Evolutionary conservation across 2,888 invertebrate genomes (phyloP).

Genomic region (Aspidiotus rigidus): DNA sequence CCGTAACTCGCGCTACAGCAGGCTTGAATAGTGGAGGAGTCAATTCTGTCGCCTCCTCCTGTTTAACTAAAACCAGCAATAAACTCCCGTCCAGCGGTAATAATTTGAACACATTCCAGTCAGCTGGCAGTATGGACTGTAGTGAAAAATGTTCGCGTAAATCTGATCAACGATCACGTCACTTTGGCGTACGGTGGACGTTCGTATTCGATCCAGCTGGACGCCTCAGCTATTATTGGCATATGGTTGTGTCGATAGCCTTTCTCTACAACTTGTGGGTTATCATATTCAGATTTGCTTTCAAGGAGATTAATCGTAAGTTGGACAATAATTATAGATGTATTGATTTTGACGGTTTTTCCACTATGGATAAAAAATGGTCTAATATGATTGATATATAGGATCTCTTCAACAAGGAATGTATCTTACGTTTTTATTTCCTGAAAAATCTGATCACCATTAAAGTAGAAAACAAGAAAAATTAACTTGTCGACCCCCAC

Average conservation of each 20-base stretch:
- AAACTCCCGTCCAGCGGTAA: conserved; percentile 41
- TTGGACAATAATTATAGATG: conserved; percentile 37
- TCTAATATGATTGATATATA: no score
- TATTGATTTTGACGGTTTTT: neutral
- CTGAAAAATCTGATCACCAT: no score
- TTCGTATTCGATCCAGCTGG: conserved; percentile 98
- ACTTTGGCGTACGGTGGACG: conserved; percentile 64
- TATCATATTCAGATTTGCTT: conserved; percentile 97
- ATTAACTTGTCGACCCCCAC: no score
- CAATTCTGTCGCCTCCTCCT: no score
- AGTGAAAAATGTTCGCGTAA: conserved; percentile 22
- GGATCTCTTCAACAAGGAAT: no score
- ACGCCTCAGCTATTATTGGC: conserved; percentile 92
- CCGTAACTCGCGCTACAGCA: conserved; percentile 48
- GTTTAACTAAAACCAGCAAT: conserved; percentile 13
- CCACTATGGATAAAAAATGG: no score
- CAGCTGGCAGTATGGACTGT: conserved; percentile 37
- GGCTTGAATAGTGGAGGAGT: conserved; percentile 16
- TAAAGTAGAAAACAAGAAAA: no score
- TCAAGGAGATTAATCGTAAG: conserved; percentile 89
- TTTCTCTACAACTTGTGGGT: conserved; percentile 97
- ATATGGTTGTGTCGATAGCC: conserved; percentile 90
- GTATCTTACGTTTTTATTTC: no score
- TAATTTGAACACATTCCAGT: conserved; percentile 48
- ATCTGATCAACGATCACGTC: conserved; percentile 31